These are phyloP conservation scores for Pararge aegeria DNA, from an alignment of 1,140 invertebrate species.

Conservation along the genomic window DNA sequence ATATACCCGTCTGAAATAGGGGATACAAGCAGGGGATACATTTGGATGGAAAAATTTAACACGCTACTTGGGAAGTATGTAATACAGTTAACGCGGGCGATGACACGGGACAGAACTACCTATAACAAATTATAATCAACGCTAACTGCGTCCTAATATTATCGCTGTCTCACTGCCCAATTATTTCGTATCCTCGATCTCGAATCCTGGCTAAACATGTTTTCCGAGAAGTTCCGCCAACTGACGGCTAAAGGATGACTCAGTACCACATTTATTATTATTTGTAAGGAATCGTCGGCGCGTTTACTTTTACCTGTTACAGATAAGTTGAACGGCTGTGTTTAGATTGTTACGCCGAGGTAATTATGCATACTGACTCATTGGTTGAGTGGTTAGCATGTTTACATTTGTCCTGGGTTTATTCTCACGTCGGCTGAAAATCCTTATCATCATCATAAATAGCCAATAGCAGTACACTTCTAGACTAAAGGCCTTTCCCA, in stretches of 20 bases:
- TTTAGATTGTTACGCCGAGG: neutral
- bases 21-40: too few species aligned
- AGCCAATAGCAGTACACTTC: too few species aligned
- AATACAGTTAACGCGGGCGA: too few species aligned
- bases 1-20: too few species aligned
- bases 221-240: constrained; percentile 29
- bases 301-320: constrained; percentile 39
- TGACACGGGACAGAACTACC: too few species aligned
- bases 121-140: too few species aligned
- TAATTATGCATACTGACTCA: too few species aligned
- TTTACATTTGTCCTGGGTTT: neutral
- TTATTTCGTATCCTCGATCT: constrained; percentile 6
- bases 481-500: too few species aligned
- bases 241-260: constrained; percentile 28
- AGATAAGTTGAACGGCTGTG: constrained; percentile 7
- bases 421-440: neutral
- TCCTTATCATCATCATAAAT: too few species aligned
- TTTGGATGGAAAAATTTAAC: too few species aligned
- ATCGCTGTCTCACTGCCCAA: constrained; percentile 11
- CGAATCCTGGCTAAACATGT: constrained; percentile 28
- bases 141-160: neutral
- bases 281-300: neutral
- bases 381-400: too few species aligned
- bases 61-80: too few species aligned
- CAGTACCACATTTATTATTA: constrained; percentile 22